phyloP scores from a whole-genome alignment of 1,140 invertebrate genomes.

The Antheraea pernyi region DNA sequence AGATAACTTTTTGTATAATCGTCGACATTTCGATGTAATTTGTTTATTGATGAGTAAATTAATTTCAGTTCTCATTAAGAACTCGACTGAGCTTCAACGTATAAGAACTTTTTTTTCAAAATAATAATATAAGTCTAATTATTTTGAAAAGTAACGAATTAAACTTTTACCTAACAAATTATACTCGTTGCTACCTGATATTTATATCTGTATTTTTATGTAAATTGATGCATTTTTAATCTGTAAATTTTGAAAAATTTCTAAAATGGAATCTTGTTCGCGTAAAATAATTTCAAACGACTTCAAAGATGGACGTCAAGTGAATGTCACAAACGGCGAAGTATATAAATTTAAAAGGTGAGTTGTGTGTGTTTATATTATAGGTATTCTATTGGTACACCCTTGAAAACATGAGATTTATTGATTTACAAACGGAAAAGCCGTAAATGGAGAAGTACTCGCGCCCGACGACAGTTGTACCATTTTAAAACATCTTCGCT shows the following conservation, averaged over 20 bases:
- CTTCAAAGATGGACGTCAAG: constrained; percentile 53
- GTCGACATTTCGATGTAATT: constrained; percentile 11
- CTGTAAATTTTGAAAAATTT: constrained; percentile 21
- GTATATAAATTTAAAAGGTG: constrained; percentile 46
- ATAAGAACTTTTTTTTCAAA: neutral
- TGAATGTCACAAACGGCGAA: constrained; percentile 51
- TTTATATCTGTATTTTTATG: too few relatives aligned
- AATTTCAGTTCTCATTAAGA: constrained; percentile 63
- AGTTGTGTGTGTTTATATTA: constrained; percentile 26
- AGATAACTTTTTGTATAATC: constrained; percentile 17
- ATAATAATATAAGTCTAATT: neutral
- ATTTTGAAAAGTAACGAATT: neutral
- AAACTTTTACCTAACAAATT: neutral
- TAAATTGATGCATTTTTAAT: too few relatives aligned
- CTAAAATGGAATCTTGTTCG: constrained; percentile 61
- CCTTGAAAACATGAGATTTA: neutral
- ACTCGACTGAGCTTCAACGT: constrained; percentile 41
- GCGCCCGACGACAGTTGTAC: too few relatives aligned
- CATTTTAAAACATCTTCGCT: too few relatives aligned
- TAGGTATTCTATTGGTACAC: neutral
- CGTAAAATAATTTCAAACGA: constrained; percentile 55
- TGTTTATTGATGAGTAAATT: constrained; percentile 4
- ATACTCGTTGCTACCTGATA: too few relatives aligned
- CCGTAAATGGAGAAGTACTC: too few relatives aligned
- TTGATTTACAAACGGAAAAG: too few relatives aligned